These are phyloP conservation scores for Cyaniris semiargus DNA, from an alignment of 2,888 invertebrate species.

Conservation along the genomic window DNA sequence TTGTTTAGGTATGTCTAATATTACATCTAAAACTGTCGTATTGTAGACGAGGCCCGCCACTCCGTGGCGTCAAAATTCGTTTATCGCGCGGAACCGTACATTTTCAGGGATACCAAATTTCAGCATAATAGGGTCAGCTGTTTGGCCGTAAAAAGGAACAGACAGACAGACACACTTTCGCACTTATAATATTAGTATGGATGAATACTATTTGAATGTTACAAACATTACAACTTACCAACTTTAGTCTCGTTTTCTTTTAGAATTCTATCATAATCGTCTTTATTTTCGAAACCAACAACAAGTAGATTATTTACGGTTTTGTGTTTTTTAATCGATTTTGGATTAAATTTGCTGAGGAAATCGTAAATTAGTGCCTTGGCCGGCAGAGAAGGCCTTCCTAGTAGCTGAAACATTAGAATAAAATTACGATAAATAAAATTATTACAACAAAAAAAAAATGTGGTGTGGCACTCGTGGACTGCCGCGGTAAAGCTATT, in stretches of 20 bases:
- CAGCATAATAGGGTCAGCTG: no score
- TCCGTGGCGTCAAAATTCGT: no score
- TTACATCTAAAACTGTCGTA: no score
- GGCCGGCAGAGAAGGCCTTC: slow-evolving; percentile 58
- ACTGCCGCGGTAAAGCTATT: no score
- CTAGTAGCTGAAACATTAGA: slow-evolving; percentile 49
- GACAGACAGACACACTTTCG: no score
- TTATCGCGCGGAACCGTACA: no score
- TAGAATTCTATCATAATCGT: slow-evolving; percentile 53
- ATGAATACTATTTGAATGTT: no score
- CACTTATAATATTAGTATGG: neutral
- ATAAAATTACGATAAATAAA: neutral
- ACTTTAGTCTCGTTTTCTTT: slow-evolving; percentile 52
- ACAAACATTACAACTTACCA: slow-evolving; percentile 50
- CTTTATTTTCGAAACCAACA: slow-evolving; percentile 56
- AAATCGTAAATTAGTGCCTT: slow-evolving; percentile 59
- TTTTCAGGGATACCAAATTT: no score
- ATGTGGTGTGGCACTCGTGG: no score
- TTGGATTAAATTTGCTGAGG: slow-evolving; percentile 55
- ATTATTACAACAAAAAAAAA: neutral
- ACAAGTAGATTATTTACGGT: slow-evolving; percentile 59
- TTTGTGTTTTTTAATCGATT: slow-evolving; percentile 65
- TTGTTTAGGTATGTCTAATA: no score
- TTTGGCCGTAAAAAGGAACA: no score
- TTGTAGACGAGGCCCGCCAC: no score